phyloP scores from a whole-genome alignment of 1,140 invertebrate genomes.

The Papilio machaon region DNA sequence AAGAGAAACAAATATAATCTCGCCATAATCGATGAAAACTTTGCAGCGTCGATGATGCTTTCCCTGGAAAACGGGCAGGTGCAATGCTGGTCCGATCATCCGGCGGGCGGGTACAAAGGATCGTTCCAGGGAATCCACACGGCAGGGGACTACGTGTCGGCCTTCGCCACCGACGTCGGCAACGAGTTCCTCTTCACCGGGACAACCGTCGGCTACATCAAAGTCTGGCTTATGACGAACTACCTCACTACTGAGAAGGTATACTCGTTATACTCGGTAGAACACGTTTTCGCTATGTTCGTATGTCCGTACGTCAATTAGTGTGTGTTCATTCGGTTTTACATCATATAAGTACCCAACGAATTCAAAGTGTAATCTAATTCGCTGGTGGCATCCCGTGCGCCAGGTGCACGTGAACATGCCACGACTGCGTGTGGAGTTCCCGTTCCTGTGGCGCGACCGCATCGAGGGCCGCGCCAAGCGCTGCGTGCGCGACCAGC shows the following conservation, averaged over 20 bases:
- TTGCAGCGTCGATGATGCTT: constrained; percentile 84
- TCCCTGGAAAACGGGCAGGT: constrained; percentile 86
- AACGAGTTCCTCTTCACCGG: constrained; percentile 87
- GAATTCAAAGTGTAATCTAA: too few relatives aligned
- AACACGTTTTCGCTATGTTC: neutral
- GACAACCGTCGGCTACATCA: constrained; percentile 86
- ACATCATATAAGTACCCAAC: neutral
- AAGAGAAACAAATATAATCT: neutral
- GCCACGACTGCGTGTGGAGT: constrained; percentile 83
- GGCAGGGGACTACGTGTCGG: constrained; percentile 85
- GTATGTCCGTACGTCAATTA: neutral
- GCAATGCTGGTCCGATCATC: constrained; percentile 88
- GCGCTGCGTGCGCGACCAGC: constrained; percentile 83
- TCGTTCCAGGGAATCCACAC: constrained; percentile 86
- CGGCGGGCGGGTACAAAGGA: constrained; percentile 84
- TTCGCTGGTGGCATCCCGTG: neutral
- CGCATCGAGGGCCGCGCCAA: constrained; percentile 84
- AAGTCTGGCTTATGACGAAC: constrained; percentile 87
- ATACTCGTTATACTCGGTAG: constrained; percentile 21
- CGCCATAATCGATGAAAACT: neutral
- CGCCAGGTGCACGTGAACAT: constrained; percentile 80
- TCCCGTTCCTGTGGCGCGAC: constrained; percentile 87
- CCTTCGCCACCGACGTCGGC: constrained; percentile 84
- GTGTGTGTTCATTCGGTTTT: too few relatives aligned
- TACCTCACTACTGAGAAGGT: constrained; percentile 74